phyloP scores from a whole-genome alignment of 2,113 vertebrate genomes.

The Chaetops frenatus region DNA sequence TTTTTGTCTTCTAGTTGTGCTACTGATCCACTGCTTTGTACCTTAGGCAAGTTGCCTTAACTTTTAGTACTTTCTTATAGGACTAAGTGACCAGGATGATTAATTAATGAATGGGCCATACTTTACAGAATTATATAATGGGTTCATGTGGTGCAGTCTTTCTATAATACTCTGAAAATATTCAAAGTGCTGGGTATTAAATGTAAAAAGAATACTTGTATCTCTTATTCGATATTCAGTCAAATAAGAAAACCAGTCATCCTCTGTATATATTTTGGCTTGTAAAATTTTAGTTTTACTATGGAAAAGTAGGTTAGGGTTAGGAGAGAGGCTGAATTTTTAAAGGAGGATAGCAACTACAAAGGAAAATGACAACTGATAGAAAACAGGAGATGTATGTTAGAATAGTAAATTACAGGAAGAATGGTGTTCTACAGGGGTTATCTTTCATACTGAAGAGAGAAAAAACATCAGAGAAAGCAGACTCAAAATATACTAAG shows the following conservation, averaged over 20 bases:
- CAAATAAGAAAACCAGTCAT: not conserved
- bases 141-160: not conserved
- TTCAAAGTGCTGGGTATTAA: not conserved
- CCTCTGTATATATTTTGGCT: not conserved
- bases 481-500: not conserved
- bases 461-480: not conserved
- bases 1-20: not conserved
- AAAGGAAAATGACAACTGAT: not conserved
- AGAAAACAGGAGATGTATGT: not conserved
- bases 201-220: not conserved
- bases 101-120: not conserved
- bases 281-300: not conserved
- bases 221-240: not conserved
- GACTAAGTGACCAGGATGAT: not conserved
- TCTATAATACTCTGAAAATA: not conserved
- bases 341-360: not conserved
- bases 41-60: not conserved
- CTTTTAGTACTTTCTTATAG: not conserved
- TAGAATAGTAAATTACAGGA: not conserved
- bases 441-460: not conserved
- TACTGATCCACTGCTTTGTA: not conserved
- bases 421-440: not conserved
- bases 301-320: not conserved
- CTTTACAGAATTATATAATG: not conserved
- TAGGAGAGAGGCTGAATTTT: not conserved